Evolutionary conservation across 2,888 invertebrate species (phyloP), one percentile per base, ranked within the genome.

Genomic region (Balanococcus diminutus): DNA sequence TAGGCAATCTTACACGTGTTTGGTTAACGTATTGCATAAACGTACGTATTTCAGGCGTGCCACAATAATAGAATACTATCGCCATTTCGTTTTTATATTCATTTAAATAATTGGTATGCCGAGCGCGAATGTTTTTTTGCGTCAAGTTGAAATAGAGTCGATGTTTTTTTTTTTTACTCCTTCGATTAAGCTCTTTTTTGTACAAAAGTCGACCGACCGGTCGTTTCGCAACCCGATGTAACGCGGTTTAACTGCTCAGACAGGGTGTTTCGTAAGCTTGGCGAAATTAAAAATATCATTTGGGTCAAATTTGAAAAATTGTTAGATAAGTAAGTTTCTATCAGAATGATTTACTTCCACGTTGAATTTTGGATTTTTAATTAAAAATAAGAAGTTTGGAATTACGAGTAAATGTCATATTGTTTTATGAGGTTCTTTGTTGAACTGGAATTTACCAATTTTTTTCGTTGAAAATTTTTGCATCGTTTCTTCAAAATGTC

Each of bases 21-120:
- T 36, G 75, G 25, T 79, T 28, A 79, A 36, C 75, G 19, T 79
- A 79, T 79, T 79, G 75, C 75, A 79, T 79, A 79, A 79, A 36
- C 3, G 36, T 28, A 36, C 75, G 75, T 36, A 32, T 79, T 79
- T 36, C 75, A 28, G 67, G 28, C 32, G 75, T 36, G 75, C 36
- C 75, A 19, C 19, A 79, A 79, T 79, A 79, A 79, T 36, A 79
- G 32, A 79, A 79, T 79, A 67, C 67, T 28, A 79, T 79, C 75
- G 75, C 67, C 28, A 67, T 67, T 67, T 67, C 67, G 67, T 67
- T 67, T 67, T 79, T 19, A 79, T 36, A 22, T 79, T 79, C 75
- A 36, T 79, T 36, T 79, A 36, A 79, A 79, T 79, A 79, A 79
- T 79, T 79, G 75, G 75, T 79, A 79, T 79, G 32, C 75, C 32